phyloP scores from a whole-genome alignment of 1,140 invertebrate genomes.

The Megathymus violae region DNA sequence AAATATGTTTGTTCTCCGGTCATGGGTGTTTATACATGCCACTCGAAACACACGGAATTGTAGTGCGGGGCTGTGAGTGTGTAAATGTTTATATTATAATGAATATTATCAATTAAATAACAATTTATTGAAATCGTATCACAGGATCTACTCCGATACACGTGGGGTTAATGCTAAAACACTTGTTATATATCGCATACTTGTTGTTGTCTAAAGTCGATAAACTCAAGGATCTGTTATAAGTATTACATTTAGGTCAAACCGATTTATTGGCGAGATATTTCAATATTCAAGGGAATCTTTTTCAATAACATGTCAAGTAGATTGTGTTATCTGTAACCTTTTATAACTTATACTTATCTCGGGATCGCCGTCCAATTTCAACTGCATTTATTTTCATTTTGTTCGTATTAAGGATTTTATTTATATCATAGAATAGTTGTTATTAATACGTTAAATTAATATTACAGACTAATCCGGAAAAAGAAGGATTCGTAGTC shows the following conservation, averaged over 20 bases:
- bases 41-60: no score
- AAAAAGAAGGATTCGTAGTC: no score
- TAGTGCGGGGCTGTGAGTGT: no score
- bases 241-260: conserved; percentile 67
- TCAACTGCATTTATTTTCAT: conserved; percentile 10
- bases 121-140: conserved; percentile 18
- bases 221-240: conserved; percentile 73
- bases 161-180: conserved; percentile 19
- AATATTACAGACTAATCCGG: no score
- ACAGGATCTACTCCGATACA: conserved; percentile 22
- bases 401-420: no score
- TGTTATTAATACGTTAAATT: no score
- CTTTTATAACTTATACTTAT: conserved; percentile 26
- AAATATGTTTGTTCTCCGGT: no score
- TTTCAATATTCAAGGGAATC: conserved; percentile 63
- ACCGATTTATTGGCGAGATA: conserved; percentile 68
- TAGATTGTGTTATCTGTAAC: conserved; percentile 48
- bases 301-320: conserved; percentile 63
- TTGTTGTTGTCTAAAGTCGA: conserved; percentile 63
- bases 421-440: no score
- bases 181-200: conserved; percentile 5
- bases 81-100: no score
- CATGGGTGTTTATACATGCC: no score
- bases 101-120: conserved; percentile 21
- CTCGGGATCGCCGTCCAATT: conserved; percentile 18